Base-by-base conservation (phyloP, 2,888 invertebrate species). In the Onthophagus sagittarius region DNA sequence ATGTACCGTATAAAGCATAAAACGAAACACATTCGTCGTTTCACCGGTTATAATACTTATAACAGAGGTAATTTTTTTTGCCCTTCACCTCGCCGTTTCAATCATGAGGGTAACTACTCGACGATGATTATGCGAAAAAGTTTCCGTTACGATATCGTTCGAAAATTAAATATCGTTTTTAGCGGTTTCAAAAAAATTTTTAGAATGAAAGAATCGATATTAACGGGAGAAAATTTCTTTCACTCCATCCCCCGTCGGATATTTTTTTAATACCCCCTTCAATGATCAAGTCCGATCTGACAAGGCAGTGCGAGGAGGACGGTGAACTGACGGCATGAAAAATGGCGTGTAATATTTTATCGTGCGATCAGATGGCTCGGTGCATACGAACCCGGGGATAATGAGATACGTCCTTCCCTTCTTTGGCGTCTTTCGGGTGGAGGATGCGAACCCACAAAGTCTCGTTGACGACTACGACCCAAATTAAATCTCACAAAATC, bases 311-410 rank as follows among this genome's bases (percentile, higher is more conserved):
- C 82, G 82, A 80, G 82, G 83, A 84, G 83, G 83, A 84, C 83
- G 84, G 82, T 83, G 84, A 84, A 84, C 83, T 81, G 82, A 67
- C 67, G 82, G 81, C 39, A 85, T 84, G 85, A 85, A 85, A 85
- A 85, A 85, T 85, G 85, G 83, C 82, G 82, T 7, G 83, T 84
- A 85, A 85, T 85, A 85, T 85, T 85, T 85, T 85, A 85, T 85
- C 85, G 84, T 82, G 84, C 84, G 85, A 85, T 85, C 85, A 85
- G 85, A 85, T 85, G 85, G 85, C 85, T 84, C 84, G 83, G 81
- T 84, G 85, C 85, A 85, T 85, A 85, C 85, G 84, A 84, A 83
- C 82, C 81, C 80, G 80, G 80, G 85, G 85, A 85, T 85, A 85
- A 85, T 85, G 85, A 85, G 85, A 85, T 67, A 67, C 31, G 32